Percentiles rank a stretch among this genome's conserved stretches.
phyloP scores from a whole-genome alignment of 2,888 invertebrate genomes.

The Lydus trimaculatus region DNA sequence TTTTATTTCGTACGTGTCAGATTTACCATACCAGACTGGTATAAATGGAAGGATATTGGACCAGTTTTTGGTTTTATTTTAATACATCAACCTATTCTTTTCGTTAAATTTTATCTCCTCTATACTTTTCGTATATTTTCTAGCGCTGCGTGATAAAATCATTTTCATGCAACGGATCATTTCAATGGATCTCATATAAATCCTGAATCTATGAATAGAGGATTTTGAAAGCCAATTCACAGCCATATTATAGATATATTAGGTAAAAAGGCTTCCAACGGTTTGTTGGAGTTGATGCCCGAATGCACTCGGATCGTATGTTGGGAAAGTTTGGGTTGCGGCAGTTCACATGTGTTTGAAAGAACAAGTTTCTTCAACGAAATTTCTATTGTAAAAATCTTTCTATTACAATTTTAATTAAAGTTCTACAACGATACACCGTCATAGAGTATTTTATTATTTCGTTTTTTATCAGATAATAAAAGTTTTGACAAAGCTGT shows the following conservation, averaged over 20 bases:
- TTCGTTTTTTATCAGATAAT: too few species aligned
- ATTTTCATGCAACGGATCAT: conserved; percentile 5
- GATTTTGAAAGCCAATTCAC: conserved; percentile 1
- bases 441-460: background rate
- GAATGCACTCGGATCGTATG: background rate
- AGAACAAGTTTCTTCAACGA: background rate
- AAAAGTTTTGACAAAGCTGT: too few species aligned
- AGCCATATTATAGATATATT: background rate
- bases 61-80: background rate
- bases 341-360: background rate
- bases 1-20: background rate
- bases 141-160: background rate
- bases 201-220: conserved; percentile 3
- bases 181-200: background rate
- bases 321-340: too few species aligned
- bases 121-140: background rate
- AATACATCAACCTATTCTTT: background rate
- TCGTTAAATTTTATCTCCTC: background rate
- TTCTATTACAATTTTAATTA: background rate
- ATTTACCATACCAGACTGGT: background rate
- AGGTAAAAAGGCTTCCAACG: background rate
- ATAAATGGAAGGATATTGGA: background rate
- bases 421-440: background rate
- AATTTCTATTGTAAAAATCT: background rate
- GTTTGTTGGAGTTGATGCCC: background rate